These are phyloP conservation scores for Archips xylosteana DNA, from an alignment of 2,888 invertebrate genomes.

Conservation along the genomic window DNA sequence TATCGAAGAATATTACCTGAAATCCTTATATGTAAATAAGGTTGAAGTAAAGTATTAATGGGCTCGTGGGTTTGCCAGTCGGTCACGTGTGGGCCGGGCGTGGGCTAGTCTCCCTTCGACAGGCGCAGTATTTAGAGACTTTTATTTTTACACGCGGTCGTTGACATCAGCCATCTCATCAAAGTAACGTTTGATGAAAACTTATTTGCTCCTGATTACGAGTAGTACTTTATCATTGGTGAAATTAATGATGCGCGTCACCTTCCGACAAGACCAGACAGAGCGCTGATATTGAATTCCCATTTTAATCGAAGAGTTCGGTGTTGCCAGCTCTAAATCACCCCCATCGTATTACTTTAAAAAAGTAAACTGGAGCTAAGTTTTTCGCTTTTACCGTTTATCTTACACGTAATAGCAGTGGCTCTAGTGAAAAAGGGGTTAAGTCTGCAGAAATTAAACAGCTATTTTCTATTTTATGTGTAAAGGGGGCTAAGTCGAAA, in stretches of 20 bases:
- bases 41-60: conserved; percentile 6
- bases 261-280: not conserved
- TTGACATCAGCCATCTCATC: conserved; percentile 52
- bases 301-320: not conserved
- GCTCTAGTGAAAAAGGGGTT: too few species aligned
- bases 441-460: too few species aligned
- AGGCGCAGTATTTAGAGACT: conserved; percentile 57
- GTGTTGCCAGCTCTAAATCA: not conserved
- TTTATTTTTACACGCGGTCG: conserved; percentile 69
- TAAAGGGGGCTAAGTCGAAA: too few species aligned
- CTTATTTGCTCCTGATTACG: conserved; percentile 4
- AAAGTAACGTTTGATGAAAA: conserved; percentile 43
- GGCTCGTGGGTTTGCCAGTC: not conserved
- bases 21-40: not conserved
- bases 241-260: not conserved
- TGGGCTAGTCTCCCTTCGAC: conserved; percentile 43
- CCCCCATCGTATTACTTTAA: too few species aligned
- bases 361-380: too few species aligned
- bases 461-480: too few species aligned
- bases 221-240: not conserved
- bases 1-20: not conserved
- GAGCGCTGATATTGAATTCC: not conserved
- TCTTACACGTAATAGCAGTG: too few species aligned
- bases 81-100: conserved; percentile 18
- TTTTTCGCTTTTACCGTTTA: too few species aligned